These are phyloP conservation scores for Oscheius onirici DNA, from an alignment of 2,888 invertebrate genomes.

Conservation along the genomic window DNA sequence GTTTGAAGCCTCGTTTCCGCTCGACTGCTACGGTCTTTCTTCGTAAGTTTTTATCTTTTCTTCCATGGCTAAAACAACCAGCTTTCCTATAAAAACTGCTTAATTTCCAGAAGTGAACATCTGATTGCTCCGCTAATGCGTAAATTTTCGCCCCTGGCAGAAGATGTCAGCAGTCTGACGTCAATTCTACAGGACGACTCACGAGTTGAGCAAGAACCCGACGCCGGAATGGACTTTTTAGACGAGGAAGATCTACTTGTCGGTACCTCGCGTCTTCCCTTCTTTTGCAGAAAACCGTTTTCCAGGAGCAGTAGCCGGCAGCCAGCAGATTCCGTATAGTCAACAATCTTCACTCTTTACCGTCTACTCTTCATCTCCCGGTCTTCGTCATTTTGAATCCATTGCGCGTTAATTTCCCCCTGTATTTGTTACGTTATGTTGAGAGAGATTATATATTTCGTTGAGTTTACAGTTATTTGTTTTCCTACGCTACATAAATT, in stretches of 20 bases:
- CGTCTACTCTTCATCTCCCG: constrained; percentile 34
- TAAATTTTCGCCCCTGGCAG: constrained; percentile 54
- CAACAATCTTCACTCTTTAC: constrained; percentile 25
- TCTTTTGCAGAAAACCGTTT: background rate
- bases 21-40: constrained; percentile 50
- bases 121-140: constrained; percentile 46
- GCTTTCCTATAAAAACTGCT: too few species aligned
- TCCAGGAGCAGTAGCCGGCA: background rate
- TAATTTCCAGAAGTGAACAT: constrained; percentile 41
- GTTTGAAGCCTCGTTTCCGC: constrained; percentile 58
- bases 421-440: too few species aligned
- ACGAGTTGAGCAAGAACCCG: constrained; percentile 31
- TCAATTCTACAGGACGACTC: constrained; percentile 28
- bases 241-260: constrained; percentile 48
- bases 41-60: constrained; percentile 36
- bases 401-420: background rate
- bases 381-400: constrained; percentile 29
- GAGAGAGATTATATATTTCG: too few species aligned
- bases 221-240: constrained; percentile 47
- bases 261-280: background rate
- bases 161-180: constrained; percentile 44
- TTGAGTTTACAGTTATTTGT: too few species aligned
- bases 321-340: background rate
- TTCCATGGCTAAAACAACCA: too few species aligned
- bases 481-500: too few species aligned